phyloP scores from a whole-genome alignment of 2,888 invertebrate species.

The Ommatoiulus sabulosus region DNA sequence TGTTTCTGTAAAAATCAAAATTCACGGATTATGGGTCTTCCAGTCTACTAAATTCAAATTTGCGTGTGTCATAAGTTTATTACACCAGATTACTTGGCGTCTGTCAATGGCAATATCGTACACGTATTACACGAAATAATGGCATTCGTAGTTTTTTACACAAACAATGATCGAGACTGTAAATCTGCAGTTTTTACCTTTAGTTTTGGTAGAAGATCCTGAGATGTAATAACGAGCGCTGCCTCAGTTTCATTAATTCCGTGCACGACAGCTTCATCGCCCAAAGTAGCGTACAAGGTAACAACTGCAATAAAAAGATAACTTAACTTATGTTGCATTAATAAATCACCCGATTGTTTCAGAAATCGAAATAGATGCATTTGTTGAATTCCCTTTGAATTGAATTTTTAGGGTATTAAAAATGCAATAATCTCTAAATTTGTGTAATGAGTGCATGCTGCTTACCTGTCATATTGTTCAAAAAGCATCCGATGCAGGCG shows the following conservation, averaged over 20 bases:
- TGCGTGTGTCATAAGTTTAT: no score
- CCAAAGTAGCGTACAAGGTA: conserved; percentile 96
- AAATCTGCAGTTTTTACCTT: conserved; percentile 63
- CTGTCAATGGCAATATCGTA: no score
- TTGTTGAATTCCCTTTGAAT: not conserved
- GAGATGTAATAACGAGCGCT: conserved; percentile 90
- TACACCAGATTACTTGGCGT: no score
- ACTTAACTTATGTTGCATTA: no score
- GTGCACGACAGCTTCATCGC: conserved; percentile 95
- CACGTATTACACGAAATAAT: no score
- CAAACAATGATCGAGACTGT: no score
- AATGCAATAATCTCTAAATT: not conserved
- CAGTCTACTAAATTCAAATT: no score
- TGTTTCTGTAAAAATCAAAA: conserved; percentile 73
- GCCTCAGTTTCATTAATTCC: conserved; percentile 98
- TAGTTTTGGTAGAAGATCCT: conserved; percentile 91
- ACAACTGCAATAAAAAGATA: conserved; percentile 73
- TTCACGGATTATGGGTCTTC: conserved; percentile 14
- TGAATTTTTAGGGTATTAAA: not conserved
- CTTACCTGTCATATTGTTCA: conserved; percentile 86
- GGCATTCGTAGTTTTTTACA: no score
- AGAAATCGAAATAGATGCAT: not conserved
- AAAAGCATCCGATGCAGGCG: conserved; percentile 95
- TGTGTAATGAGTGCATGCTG: not conserved
- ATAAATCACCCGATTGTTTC: not conserved